Evolutionary conservation across 2,888 invertebrate genomes (phyloP).

Genomic region (Oxystoma pomonae): DNA sequence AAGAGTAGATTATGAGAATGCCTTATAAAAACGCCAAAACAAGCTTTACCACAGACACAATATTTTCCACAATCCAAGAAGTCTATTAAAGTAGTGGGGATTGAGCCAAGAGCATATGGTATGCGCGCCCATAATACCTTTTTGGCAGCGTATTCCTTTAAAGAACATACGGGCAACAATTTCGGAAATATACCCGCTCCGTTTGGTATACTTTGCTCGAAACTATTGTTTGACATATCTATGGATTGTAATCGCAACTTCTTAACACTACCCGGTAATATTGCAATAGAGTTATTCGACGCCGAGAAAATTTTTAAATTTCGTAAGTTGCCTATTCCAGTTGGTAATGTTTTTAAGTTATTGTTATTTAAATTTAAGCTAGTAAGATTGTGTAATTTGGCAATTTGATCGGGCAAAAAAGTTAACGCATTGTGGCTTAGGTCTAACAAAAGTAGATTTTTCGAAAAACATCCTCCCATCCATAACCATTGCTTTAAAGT

Average conservation of each 20-base stretch:
- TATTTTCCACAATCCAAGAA: slow-evolving; percentile 59
- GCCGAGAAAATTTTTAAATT: slow-evolving; percentile 54
- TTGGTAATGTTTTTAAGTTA: slow-evolving; percentile 55
- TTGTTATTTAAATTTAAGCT: slow-evolving; percentile 65
- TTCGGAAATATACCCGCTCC: slow-evolving; percentile 27
- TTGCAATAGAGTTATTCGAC: slow-evolving; percentile 52
- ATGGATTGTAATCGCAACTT: slow-evolving; percentile 53
- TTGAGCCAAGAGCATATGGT: slow-evolving; percentile 53
- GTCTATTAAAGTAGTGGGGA: slow-evolving; percentile 57
- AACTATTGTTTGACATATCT: slow-evolving; percentile 57
- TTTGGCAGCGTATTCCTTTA: slow-evolving; percentile 56
- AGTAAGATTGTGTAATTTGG: slow-evolving; percentile 58
- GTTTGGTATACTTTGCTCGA: slow-evolving; percentile 37
- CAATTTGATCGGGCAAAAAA: slow-evolving; percentile 58
- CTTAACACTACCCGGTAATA: slow-evolving; percentile 59
- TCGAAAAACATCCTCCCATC: slow-evolving; percentile 56
- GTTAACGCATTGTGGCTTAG: slow-evolving; percentile 58
- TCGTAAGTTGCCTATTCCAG: slow-evolving; percentile 59
- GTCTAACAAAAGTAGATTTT: slow-evolving; percentile 58
- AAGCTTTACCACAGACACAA: slow-evolving; percentile 57
- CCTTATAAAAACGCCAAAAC: slow-evolving; percentile 38
- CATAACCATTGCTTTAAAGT: slow-evolving; percentile 60
- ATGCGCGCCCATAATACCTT: slow-evolving; percentile 52
- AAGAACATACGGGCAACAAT: slow-evolving; percentile 48
- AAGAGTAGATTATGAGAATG: slow-evolving; percentile 45